A percentile compares a stretch with the other conserved stretches of the same genome.
Conservation (phyloP, 2,888 invertebrate species). For the Norana najaformis region DNA sequence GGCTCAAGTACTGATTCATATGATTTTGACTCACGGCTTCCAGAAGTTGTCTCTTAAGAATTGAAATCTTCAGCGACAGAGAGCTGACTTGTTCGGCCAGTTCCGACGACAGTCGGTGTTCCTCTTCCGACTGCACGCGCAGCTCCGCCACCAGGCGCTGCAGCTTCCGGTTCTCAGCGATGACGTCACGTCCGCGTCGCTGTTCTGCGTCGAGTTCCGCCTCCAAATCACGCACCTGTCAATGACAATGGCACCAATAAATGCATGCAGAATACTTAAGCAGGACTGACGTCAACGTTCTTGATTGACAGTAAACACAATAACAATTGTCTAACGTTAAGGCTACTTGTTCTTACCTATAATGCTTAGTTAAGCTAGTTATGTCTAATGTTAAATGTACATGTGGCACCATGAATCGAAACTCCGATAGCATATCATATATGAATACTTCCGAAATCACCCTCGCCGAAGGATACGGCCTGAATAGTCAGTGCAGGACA, state of each 20-base stretch:
- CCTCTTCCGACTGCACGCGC: constrained; percentile 57
- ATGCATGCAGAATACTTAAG: not conserved
- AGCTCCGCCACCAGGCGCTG: constrained; percentile 59
- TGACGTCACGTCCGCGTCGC: constrained; percentile 57
- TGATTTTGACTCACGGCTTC: constrained; percentile 57
- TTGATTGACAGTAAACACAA: too few relatives aligned
- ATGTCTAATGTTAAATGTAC: too few relatives aligned
- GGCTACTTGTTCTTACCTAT: too few relatives aligned
- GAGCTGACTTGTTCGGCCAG: constrained; percentile 56
- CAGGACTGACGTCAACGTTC: too few relatives aligned
- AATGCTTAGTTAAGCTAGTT: too few relatives aligned
- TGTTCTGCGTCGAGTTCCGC: constrained; percentile 60
- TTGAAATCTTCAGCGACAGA: constrained; percentile 56
- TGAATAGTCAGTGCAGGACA: too few relatives aligned
- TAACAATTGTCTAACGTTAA: too few relatives aligned
- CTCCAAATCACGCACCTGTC: constrained; percentile 61
- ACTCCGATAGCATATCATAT: too few relatives aligned
- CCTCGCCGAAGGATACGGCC: too few relatives aligned
- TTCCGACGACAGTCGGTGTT: constrained; percentile 55
- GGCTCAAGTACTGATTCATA: not conserved
- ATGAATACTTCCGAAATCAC: too few relatives aligned
- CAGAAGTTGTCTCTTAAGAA: constrained; percentile 61
- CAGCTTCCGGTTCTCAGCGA: constrained; percentile 55
- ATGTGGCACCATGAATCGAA: too few relatives aligned
- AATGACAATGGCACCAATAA: not conserved